Conservation (phyloP, 1,140 invertebrate species). For the Drosophila asahinai region DNA sequence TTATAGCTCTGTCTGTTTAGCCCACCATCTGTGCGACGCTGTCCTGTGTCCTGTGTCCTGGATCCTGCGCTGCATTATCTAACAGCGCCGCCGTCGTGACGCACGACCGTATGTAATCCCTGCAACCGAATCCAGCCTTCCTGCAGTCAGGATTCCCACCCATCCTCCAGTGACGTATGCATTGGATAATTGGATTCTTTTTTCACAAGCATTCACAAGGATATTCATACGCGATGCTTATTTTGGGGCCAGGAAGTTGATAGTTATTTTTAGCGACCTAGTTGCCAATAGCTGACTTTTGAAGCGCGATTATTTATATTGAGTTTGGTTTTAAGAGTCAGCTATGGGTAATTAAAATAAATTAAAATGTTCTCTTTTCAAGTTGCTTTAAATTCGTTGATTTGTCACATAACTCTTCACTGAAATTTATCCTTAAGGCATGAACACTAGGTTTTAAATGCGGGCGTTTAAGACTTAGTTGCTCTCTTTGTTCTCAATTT, state of each 20-base stretch:
- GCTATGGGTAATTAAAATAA: no score
- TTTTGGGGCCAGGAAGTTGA: no score
- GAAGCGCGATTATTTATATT: no score
- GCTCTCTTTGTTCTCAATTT: no score
- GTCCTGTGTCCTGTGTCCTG: background rate
- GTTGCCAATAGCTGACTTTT: background rate
- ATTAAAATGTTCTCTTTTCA: no score
- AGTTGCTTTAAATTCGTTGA: no score
- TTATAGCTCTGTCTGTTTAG: background rate
- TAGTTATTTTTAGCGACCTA: conserved; percentile 1
- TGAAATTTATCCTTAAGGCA: no score
- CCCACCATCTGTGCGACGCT: background rate
- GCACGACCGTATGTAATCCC: conserved; percentile 17
- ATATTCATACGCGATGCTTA: background rate
- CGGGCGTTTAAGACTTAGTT: no score
- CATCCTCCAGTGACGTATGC: background rate
- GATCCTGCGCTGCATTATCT: conserved; percentile 8
- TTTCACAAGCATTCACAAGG: background rate
- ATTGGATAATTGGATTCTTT: background rate
- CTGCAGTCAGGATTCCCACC: conserved; percentile 1
- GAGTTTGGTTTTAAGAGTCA: no score
- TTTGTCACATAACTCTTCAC: no score
- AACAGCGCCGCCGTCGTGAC: conserved; percentile 15
- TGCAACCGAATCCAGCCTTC: background rate
- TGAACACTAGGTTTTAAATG: no score